phyloP scores from a whole-genome alignment of 2,797 vertebrate species.

The Characodon lateralis region DNA sequence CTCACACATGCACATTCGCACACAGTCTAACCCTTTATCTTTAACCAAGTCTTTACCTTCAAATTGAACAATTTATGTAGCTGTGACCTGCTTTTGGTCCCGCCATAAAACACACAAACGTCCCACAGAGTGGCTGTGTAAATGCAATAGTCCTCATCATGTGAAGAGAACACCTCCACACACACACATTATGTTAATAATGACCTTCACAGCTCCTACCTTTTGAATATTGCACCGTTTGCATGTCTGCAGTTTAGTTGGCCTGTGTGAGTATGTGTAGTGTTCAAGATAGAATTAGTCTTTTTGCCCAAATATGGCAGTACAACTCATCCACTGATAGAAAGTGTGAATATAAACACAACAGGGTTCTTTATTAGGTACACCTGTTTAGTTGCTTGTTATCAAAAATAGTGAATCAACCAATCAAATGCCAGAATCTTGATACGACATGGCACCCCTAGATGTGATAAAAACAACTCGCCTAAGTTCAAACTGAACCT shows the following conservation, averaged over 20 bases:
- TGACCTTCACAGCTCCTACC: constrained; percentile 63
- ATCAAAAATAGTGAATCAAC: neutral
- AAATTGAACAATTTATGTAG: constrained; percentile 10
- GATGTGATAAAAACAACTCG: neutral
- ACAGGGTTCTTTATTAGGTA: neutral
- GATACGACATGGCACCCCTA: neutral
- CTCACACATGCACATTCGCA: neutral
- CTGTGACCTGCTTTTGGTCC: constrained; percentile 2
- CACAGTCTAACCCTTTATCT: neutral
- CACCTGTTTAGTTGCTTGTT: neutral
- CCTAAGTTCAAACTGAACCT: neutral
- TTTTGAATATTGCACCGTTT: constrained; percentile 47
- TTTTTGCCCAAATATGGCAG: neutral
- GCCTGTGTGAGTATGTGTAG: neutral
- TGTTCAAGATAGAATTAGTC: neutral
- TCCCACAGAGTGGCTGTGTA: constrained; percentile 2
- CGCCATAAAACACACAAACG: constrained; percentile 4
- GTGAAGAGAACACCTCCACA: constrained; percentile 23
- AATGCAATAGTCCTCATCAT: constrained; percentile 18
- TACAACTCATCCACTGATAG: neutral
- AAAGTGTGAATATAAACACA: constrained; percentile 9
- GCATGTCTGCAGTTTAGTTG: constrained; percentile 28
- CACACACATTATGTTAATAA: constrained; percentile 66
- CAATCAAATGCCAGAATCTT: neutral
- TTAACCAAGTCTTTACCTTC: constrained; percentile 10